A percentile compares a stretch with the other conserved stretches of the same genome.
These are phyloP conservation scores for Holothuria scabra DNA, from an alignment of 53 echinoderm and acorn worm genomes.

Conservation along the genomic window DNA sequence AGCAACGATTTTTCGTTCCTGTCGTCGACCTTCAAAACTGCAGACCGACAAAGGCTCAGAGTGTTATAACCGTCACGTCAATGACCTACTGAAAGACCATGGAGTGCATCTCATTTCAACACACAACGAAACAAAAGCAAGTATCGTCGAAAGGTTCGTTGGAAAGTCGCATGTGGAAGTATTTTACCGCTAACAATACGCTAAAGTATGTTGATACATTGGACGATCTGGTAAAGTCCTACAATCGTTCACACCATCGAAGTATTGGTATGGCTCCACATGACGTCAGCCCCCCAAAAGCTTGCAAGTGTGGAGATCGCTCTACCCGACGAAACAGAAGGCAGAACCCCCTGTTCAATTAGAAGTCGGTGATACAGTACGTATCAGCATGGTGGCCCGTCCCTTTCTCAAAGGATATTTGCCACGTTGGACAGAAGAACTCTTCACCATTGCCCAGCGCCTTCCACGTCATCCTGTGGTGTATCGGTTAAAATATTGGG, in stretches of 20 bases:
- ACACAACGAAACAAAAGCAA: constrained; percentile 57
- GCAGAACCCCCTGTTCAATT: not conserved
- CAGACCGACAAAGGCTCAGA: constrained; percentile 64
- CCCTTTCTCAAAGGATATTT: constrained; percentile 53
- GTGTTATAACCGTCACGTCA: constrained; percentile 53
- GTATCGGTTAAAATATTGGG: too few species aligned
- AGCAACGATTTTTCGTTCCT: too few species aligned
- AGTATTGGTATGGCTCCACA: constrained; percentile 32
- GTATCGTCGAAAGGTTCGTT: constrained; percentile 33
- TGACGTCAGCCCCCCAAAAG: not conserved
- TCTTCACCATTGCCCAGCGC: constrained; percentile 49
- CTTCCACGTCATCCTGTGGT: not conserved
- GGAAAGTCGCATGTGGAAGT: too few species aligned
- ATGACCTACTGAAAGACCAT: constrained; percentile 45
- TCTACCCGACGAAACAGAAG: not conserved
- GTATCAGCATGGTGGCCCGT: too few species aligned
- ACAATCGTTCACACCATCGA: not conserved
- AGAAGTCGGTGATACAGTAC: not conserved
- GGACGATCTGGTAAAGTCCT: constrained; percentile 17
- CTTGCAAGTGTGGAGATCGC: constrained; percentile 19
- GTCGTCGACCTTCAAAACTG: too few species aligned
- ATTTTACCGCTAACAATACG: too few species aligned
- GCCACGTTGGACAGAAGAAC: constrained; percentile 55
- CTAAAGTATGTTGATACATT: constrained; percentile 35
- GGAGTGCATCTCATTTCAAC: constrained; percentile 45